Evolutionary conservation across 1,140 invertebrate species (phyloP).

Genomic region (Drosophila burlai): DNA sequence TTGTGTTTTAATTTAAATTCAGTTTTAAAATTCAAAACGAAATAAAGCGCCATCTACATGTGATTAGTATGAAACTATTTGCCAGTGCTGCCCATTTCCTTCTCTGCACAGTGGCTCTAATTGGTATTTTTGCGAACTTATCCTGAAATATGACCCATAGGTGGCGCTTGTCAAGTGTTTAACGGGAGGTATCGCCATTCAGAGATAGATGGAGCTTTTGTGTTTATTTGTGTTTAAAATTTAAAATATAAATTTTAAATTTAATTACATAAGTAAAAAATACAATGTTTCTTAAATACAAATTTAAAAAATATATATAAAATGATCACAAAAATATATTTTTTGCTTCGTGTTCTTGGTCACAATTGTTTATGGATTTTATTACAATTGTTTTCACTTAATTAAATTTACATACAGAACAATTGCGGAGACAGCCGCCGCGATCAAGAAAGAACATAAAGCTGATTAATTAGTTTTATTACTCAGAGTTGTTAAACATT

Average conservation of each 20-base stretch:
- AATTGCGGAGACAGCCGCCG: not conserved
- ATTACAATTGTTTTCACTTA: not conserved
- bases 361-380: not conserved
- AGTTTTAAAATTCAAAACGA: not conserved
- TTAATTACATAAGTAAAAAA: not conserved
- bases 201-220: not conserved
- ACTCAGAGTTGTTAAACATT: no score
- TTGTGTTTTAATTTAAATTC: no score
- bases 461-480: not conserved
- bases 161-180: not conserved
- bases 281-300: not conserved
- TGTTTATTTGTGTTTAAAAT: not conserved
- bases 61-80: not conserved
- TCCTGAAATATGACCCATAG: not conserved
- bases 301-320: not conserved
- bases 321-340: no score
- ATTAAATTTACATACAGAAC: not conserved
- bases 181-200: no score
- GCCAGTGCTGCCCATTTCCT: constrained; percentile 4
- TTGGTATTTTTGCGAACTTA: not conserved
- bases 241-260: not conserved
- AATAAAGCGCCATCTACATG: not conserved
- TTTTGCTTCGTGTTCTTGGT: no score
- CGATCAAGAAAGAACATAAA: not conserved
- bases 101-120: not conserved